Percentiles rank a stretch among this genome's conserved stretches.
Conservation (phyloP, 2,888 invertebrate species). For the Arrhopalites spinosus region DNA sequence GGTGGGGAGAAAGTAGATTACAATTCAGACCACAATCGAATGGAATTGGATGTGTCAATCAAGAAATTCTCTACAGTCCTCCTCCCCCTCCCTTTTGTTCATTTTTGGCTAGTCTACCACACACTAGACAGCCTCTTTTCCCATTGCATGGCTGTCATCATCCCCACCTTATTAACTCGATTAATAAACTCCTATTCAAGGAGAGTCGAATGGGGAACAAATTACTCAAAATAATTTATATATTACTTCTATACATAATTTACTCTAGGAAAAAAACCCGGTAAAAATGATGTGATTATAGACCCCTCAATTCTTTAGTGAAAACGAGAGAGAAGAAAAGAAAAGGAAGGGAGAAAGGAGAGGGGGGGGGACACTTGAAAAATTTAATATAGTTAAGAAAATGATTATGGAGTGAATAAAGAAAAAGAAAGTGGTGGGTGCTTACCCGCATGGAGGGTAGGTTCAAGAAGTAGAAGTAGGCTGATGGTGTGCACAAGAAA, state of each 20-base stretch:
- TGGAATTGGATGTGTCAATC: slow-evolving; percentile 13
- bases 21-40: slow-evolving; percentile 17
- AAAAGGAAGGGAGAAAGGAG: no score
- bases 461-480: slow-evolving; percentile 28
- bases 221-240: no score
- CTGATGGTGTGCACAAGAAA: slow-evolving; percentile 38
- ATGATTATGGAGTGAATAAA: neutral
- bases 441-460: slow-evolving; percentile 37
- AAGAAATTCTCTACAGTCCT: neutral
- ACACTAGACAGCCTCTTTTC: no score
- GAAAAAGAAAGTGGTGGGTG: no score
- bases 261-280: no score
- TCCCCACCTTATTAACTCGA: no score
- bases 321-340: neutral
- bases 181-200: no score
- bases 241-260: no score
- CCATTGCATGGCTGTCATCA: no score
- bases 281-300: no score
- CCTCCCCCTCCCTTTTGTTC: neutral
- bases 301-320: neutral
- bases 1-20: neutral
- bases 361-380: slow-evolving; percentile 3
- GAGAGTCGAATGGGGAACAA: no score
- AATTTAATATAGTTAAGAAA: neutral
- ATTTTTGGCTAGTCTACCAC: neutral